Conservation (phyloP, 37 sponge, comb jelly and placozoan genomes). For the Chondrosia reniformis region DNA sequence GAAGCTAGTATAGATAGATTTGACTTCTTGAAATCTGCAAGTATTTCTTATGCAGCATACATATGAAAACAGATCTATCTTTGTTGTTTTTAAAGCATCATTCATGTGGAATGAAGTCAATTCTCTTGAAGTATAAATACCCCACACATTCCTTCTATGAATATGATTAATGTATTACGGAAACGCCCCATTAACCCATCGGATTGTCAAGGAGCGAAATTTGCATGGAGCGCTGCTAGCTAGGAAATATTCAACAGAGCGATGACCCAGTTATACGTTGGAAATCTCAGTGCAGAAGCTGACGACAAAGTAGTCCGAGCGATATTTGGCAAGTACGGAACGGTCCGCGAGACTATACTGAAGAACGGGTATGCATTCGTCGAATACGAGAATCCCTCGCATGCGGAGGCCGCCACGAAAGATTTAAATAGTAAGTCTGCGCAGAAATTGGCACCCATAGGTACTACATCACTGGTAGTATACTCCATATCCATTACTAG, state of each 20-base stretch:
- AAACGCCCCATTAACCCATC: no score
- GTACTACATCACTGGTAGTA: background rate
- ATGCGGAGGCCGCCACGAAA: slow-evolving; percentile 59
- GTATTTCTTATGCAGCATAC: no score
- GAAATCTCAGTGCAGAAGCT: slow-evolving; percentile 78
- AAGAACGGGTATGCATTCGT: slow-evolving; percentile 91
- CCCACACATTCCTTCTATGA: no score
- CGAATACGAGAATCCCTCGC: slow-evolving; percentile 57
- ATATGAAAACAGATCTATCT: no score
- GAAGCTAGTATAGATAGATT: no score
- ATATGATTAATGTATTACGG: no score
- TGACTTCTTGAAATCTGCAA: no score
- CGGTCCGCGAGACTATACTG: slow-evolving; percentile 74
- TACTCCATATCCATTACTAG: background rate
- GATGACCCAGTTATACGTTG: slow-evolving; percentile 90
- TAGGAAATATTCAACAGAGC: background rate
- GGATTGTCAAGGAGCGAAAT: no score
- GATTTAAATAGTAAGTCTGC: slow-evolving; percentile 71
- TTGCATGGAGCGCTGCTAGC: no score
- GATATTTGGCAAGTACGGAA: slow-evolving; percentile 73
- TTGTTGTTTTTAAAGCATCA: no score
- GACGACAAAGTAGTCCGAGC: slow-evolving; percentile 68
- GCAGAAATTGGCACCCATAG: background rate
- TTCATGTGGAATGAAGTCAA: no score
- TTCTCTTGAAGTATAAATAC: no score